Evolutionary conservation across 2,888 invertebrate genomes (phyloP), one percentile per base, ranked within the genome.

Genomic region (Dryococelus australis): DNA sequence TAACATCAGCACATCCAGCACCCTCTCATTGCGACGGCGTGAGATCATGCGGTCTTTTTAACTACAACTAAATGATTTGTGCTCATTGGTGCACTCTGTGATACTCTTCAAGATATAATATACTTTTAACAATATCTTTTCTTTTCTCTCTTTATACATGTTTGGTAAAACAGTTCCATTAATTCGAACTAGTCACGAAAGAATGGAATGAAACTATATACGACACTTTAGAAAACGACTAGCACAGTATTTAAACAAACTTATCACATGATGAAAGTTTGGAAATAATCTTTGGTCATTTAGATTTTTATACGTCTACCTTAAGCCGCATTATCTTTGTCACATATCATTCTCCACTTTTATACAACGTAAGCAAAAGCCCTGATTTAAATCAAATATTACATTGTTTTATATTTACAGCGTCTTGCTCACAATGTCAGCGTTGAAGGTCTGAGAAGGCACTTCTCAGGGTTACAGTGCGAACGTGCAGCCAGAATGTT

Each of bases 171-270:
- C 84, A 87, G 83, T 53, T 26, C 87, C 87, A 53, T 84, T 26
- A 53, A 84, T 87, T 43, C 83, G 81, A 53, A 87, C 53, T 86
- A 16, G 28, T 27, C 24, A 28, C 81, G 43, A 27, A 83, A n/a
- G 81, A 81, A 81, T 47, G 28, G 81, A 81, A 27, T 26, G 35
- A 47, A 81, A 87, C 79, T 87, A 85, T 85, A 28, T 51, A 85
- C 53, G 85, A 47, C 86, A 81, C 65, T 84, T 87, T 20, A 88
- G 86, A 86, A 87, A 88, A 88, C 88, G 89, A 89, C 89, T 89
- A 89, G 89, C 86, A 88, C 87, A 87, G 85, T 86, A 87, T 87
- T 87, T 87, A 86, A 87, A 89, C 88, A 88, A 89, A 88, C 89
- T 87, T 83, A 83, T 83, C 83, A 83, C 43, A 43, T 78, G 53